These are phyloP conservation scores for Petrosia ficiformis DNA, from an alignment of 37 sponge, comb jelly and placozoan genomes.

Conservation along the genomic window DNA sequence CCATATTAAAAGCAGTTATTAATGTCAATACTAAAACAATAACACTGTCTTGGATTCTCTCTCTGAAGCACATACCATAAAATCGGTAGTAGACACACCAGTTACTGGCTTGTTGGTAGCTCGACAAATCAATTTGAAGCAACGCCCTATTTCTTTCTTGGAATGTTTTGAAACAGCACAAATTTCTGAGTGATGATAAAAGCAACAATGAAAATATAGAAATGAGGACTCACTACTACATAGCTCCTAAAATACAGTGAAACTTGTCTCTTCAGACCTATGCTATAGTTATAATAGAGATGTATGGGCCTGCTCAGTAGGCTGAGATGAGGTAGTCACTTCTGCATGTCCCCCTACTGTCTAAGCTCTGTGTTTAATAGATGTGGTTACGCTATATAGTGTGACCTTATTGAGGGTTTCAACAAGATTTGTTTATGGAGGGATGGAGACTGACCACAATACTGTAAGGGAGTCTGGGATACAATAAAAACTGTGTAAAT, in stretches of 20 bases:
- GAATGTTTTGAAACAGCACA: constrained; percentile 91
- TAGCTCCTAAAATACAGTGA: background rate
- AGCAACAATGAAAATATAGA: background rate
- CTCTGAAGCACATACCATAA: constrained; percentile 65
- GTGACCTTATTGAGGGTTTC: too few relatives aligned
- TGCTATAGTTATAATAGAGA: too few relatives aligned
- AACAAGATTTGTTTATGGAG: too few relatives aligned
- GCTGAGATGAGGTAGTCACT: too few relatives aligned
- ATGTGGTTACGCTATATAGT: too few relatives aligned
- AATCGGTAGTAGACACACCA: constrained; percentile 67
- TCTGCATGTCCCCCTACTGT: too few relatives aligned
- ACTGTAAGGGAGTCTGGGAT: too few relatives aligned
- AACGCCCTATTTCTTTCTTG: constrained; percentile 96
- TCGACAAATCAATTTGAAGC: constrained; percentile 86
- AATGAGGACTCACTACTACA: background rate
- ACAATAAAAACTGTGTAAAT: too few relatives aligned
- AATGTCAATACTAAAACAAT: too few relatives aligned
- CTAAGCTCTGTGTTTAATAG: too few relatives aligned
- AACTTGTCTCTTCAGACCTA: background rate
- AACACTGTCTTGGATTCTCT: background rate
- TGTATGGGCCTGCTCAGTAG: too few relatives aligned
- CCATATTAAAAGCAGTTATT: background rate
- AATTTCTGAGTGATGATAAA: constrained; percentile 69
- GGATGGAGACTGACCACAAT: too few relatives aligned
- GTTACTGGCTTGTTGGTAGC: constrained; percentile 63